A percentile compares a stretch with the other conserved stretches of the same genome.
These are phyloP conservation scores for Pollenia griseotomentosa DNA, from an alignment of 2,888 invertebrate genomes.

Conservation along the genomic window DNA sequence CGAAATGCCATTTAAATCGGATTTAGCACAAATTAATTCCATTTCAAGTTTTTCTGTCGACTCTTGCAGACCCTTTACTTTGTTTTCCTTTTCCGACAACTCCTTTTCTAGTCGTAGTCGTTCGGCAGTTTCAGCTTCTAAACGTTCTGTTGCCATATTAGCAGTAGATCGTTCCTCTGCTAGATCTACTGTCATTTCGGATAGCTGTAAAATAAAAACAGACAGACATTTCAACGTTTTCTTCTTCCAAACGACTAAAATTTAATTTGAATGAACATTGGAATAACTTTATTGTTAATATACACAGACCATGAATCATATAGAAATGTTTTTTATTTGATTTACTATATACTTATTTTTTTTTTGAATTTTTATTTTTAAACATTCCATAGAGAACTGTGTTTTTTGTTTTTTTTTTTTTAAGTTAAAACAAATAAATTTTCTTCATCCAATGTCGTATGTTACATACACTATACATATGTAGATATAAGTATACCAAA, in stretches of 20 bases:
- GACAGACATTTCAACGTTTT: not conserved
- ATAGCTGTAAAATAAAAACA: constrained; percentile 87
- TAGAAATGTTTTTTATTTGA: constrained; percentile 19
- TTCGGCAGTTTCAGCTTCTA: constrained; percentile 95
- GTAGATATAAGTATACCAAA: not conserved
- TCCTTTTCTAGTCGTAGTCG: constrained; percentile 93
- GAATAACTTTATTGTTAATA: not conserved
- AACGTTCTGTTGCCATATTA: constrained; percentile 93
- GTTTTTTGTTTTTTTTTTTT: constrained; percentile 6
- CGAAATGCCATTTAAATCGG: constrained; percentile 86
- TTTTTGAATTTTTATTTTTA: constrained; percentile 48
- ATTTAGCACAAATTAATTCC: constrained; percentile 93
- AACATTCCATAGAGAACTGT: constrained; percentile 49
- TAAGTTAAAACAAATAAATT: constrained; percentile 23
- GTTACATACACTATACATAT: constrained; percentile 9
- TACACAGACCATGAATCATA: constrained; percentile 45
- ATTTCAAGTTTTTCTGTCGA: constrained; percentile 93
- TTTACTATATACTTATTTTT: not conserved
- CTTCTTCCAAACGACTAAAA: not conserved
- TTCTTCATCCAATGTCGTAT: constrained; percentile 65
- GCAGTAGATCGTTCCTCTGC: constrained; percentile 96
- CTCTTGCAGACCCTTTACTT: constrained; percentile 91
- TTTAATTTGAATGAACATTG: constrained; percentile 28
- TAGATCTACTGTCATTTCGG: constrained; percentile 96
- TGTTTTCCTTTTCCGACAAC: constrained; percentile 91